Evolutionary conservation across 2,797 vertebrate genomes (phyloP).

Genomic region (Catharus ustulatus): DNA sequence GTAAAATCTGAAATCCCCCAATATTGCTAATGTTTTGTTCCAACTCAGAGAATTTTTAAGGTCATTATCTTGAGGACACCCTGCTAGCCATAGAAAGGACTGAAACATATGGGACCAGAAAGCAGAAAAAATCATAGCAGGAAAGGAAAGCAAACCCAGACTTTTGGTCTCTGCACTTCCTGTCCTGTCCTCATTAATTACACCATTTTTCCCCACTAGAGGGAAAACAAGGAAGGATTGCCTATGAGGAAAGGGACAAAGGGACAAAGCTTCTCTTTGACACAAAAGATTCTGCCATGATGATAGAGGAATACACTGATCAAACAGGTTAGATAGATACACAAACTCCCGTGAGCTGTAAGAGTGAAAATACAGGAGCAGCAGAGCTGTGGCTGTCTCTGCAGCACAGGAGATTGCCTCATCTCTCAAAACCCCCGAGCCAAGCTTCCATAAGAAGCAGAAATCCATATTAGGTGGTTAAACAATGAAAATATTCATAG

Average conservation of each 20-base stretch:
- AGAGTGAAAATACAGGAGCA: not conserved
- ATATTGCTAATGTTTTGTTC: not conserved
- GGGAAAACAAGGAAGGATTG: not conserved
- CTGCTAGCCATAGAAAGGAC: not conserved
- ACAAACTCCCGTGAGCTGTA: not conserved
- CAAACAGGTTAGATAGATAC: not conserved
- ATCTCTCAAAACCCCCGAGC: not conserved
- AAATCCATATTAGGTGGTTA: not conserved
- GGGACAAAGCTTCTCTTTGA: not conserved
- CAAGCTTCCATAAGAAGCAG: not conserved
- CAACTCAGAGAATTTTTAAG: not conserved
- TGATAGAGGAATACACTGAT: not conserved
- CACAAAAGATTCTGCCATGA: not conserved
- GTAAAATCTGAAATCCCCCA: not conserved
- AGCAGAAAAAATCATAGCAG: not conserved
- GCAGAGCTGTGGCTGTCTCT: not conserved
- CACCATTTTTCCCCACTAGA: not conserved
- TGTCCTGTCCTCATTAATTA: not conserved
- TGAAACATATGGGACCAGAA: not conserved
- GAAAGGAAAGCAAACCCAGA: not conserved
- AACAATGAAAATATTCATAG: not conserved
- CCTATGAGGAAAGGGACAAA: not conserved
- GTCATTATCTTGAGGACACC: not conserved
- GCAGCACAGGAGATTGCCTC: not conserved
- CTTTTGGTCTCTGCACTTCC: not conserved